A percentile compares a stretch with the other conserved stretches of the same genome.
phyloP scores from a whole-genome alignment of 2,888 invertebrate genomes.

The Choristoneura rosaceana region DNA sequence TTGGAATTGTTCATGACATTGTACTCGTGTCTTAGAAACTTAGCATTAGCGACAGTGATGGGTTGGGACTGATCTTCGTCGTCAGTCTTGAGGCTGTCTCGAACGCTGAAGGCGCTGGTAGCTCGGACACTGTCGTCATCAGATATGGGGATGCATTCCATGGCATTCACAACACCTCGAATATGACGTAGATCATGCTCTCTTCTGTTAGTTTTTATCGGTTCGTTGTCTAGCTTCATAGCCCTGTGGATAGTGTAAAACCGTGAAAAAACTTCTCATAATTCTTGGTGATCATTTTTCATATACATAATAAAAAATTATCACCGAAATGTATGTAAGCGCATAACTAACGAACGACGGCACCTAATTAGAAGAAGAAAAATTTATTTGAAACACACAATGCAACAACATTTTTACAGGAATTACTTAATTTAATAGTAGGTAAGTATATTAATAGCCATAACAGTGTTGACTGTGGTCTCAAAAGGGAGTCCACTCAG shows the following conservation, averaged over 20 bases:
- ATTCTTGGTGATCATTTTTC: too few species aligned
- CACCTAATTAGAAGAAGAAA: too few species aligned
- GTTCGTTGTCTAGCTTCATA: constrained; percentile 61
- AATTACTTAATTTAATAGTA: too few species aligned
- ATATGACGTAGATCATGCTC: constrained; percentile 75
- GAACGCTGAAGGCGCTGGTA: constrained; percentile 79
- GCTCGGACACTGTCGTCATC: constrained; percentile 82
- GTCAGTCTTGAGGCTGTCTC: constrained; percentile 81
- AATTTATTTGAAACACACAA: too few species aligned
- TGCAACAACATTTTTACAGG: too few species aligned
- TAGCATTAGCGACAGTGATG: constrained; percentile 78
- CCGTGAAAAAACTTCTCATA: too few species aligned
- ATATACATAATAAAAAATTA: too few species aligned
- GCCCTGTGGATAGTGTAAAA: constrained; percentile 49
- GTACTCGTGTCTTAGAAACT: constrained; percentile 77
- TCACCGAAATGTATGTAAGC: too few species aligned
- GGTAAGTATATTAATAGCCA: too few species aligned
- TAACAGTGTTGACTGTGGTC: too few species aligned
- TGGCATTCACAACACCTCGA: constrained; percentile 68
- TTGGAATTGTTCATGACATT: constrained; percentile 81
- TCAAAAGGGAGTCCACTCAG: too few species aligned
- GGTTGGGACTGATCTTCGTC: constrained; percentile 80
- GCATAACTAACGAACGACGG: too few species aligned
- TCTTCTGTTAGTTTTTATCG: constrained; percentile 62
- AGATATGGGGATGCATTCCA: constrained; percentile 79